These are phyloP conservation scores for Conger conger DNA, from an alignment of 2,113 vertebrate genomes.

Conservation along the genomic window DNA sequence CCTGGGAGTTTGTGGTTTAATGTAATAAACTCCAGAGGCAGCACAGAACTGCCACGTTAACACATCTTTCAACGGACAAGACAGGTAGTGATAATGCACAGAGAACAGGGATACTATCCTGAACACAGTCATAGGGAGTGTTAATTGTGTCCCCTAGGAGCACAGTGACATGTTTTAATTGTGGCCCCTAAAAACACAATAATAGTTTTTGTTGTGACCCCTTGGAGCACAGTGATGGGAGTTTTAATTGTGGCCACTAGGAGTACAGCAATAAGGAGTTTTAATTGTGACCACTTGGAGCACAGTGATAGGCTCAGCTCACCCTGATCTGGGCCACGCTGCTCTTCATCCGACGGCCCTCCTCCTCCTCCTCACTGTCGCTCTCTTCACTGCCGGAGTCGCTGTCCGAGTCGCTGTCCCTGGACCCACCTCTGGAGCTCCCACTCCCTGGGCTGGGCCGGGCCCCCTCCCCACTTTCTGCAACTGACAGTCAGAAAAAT, in stretches of 20 bases:
- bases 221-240: background rate
- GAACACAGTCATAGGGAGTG: no score
- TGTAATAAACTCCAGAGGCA: no score
- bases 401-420: slow-evolving; percentile 32
- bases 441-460: background rate
- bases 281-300: background rate
- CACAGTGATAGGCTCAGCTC: slow-evolving; percentile 22
- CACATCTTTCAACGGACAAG: no score
- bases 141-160: no score
- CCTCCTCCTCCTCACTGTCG: slow-evolving; percentile 41
- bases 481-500: background rate
- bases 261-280: background rate
- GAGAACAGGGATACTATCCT: no score
- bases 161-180: no score
- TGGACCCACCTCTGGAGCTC: background rate
- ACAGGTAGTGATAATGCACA: no score
- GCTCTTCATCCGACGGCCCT: slow-evolving; percentile 62
- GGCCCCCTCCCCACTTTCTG: background rate
- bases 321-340: slow-evolving; percentile 72
- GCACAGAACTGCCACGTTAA: no score
- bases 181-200: no score
- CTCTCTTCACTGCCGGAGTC: slow-evolving; percentile 52
- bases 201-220: background rate
- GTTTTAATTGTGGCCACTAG: no score
- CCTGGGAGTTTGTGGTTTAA: no score